phyloP scores from a whole-genome alignment of 2,113 vertebrate genomes.

The Strigops habroptila region DNA sequence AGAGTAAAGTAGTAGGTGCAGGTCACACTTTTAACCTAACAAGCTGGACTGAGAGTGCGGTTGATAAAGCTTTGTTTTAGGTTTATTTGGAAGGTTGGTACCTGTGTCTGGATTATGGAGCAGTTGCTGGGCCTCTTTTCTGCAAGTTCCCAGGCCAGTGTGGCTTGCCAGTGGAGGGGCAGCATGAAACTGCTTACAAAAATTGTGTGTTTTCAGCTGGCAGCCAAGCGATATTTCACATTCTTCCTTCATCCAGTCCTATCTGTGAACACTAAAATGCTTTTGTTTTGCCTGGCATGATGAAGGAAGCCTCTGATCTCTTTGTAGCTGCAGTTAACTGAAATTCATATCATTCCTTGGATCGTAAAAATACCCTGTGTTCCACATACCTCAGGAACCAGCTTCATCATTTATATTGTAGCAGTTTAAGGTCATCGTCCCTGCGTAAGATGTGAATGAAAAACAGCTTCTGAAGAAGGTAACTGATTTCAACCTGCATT shows the following conservation, averaged over 20 bases:
- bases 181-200: not conserved
- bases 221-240: not conserved
- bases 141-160: not conserved
- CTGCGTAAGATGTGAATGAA: not conserved
- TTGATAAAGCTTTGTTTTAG: not conserved
- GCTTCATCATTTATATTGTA: not conserved
- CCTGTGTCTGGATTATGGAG: not conserved
- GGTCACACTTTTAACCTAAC: not conserved
- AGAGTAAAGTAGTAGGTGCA: not conserved
- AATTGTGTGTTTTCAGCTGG: not conserved
- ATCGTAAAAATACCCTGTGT: not conserved
- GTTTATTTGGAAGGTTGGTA: not conserved
- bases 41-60: not conserved
- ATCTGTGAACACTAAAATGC: not conserved
- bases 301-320: constrained; percentile 5
- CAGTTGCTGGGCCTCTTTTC: not conserved
- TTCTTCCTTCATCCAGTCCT: not conserved
- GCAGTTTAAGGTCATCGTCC: not conserved
- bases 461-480: not conserved
- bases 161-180: not conserved
- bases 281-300: constrained; percentile 44
- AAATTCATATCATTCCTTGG: not conserved
- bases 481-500: not conserved
- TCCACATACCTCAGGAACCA: not conserved
- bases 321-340: constrained; percentile 7